A percentile compares a stretch with the other conserved stretches of the same genome.
phyloP scores from a whole-genome alignment of 2,888 invertebrate genomes.

The Junonia oenone region DNA sequence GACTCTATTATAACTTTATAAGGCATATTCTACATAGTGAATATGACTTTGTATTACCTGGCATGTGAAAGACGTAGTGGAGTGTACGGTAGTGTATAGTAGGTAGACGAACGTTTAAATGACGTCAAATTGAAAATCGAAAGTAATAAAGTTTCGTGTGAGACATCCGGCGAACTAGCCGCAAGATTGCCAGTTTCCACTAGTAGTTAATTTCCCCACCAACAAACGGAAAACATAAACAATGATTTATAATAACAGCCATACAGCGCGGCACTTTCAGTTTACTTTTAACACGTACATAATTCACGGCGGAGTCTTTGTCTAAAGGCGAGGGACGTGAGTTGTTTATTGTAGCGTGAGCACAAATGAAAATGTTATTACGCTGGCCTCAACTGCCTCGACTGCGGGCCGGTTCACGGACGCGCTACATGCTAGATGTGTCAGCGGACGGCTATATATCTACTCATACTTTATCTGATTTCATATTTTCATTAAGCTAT shows the following conservation, averaged over 20 bases:
- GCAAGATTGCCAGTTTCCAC: slow-evolving; percentile 51
- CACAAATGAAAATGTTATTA: slow-evolving; percentile 79
- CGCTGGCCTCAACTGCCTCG: slow-evolving; percentile 47
- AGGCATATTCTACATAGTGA: too few species aligned
- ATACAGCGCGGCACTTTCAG: slow-evolving; percentile 77
- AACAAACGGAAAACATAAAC: slow-evolving; percentile 80
- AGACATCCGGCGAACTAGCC: slow-evolving; percentile 50
- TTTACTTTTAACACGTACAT: slow-evolving; percentile 80
- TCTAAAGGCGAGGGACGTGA: slow-evolving; percentile 77
- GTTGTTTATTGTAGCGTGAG: slow-evolving; percentile 78
- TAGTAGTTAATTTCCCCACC: slow-evolving; percentile 71
- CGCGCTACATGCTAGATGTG: slow-evolving; percentile 22
- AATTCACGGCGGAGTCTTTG: slow-evolving; percentile 77
- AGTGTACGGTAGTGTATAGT: too few species aligned
- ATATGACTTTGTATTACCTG: too few species aligned
- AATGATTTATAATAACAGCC: slow-evolving; percentile 80
- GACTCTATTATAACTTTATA: slow-evolving; percentile 12
- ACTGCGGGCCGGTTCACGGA: slow-evolving; percentile 34
- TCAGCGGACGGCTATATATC: slow-evolving; percentile 9
- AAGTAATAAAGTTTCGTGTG: slow-evolving; percentile 38
- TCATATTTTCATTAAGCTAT: slow-evolving; percentile 4
- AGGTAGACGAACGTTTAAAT: slow-evolving; percentile 9
- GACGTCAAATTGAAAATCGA: slow-evolving; percentile 25
- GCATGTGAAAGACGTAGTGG: too few species aligned
- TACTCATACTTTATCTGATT: slow-evolving; percentile 7